Evolutionary conservation across 1,140 invertebrate species (phyloP).

Genomic region (Atta colombica): DNA sequence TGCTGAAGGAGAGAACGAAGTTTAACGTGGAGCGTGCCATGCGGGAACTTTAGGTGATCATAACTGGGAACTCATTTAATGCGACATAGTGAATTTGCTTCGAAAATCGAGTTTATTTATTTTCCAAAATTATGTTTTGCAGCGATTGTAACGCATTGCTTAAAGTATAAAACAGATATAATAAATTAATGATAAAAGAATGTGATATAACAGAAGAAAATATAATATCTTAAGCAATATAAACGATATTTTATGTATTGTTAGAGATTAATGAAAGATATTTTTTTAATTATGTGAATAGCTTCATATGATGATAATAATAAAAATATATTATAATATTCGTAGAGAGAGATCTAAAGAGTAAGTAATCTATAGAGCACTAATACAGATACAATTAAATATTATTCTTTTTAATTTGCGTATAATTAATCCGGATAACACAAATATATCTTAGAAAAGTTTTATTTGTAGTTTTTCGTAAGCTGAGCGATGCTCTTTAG

Average conservation of each 20-base stretch:
- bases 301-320: not conserved
- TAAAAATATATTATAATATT: not conserved
- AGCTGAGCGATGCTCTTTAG: conserved; percentile 33
- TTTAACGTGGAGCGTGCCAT: conserved; percentile 65
- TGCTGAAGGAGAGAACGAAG: conserved; percentile 61
- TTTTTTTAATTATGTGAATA: not conserved
- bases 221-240: not conserved
- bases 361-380: not conserved
- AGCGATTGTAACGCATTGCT: conserved; percentile 51
- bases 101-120: conserved; percentile 67
- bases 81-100: conserved; percentile 60
- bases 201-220: not conserved
- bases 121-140: conserved; percentile 68
- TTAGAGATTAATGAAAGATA: not conserved
- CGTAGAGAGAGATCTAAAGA: not conserved
- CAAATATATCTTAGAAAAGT: not conserved
- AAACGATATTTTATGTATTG: not conserved
- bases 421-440: conserved; percentile 15
- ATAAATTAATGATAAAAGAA: not conserved
- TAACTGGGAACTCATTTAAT: conserved; percentile 75
- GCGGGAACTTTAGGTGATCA: conserved; percentile 74
- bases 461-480: conserved; percentile 34
- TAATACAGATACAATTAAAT: not conserved
- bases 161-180: not conserved
- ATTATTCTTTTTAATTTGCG: not conserved